phyloP scores from a whole-genome alignment of 2,888 invertebrate genomes.

The Anorthoa munda region DNA sequence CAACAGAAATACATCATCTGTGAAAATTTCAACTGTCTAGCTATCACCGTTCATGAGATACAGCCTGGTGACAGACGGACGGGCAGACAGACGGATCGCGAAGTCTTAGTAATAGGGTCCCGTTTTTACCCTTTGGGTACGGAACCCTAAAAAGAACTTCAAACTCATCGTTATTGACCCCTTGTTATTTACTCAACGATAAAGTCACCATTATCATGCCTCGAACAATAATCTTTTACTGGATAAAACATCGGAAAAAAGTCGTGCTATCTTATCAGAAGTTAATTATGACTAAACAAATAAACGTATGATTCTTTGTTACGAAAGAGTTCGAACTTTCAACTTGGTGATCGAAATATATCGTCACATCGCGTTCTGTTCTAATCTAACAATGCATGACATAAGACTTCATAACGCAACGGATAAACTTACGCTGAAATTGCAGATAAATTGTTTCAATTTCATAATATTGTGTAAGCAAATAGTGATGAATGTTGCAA shows the following conservation, averaged over 20 bases:
- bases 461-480: constrained; percentile 65
- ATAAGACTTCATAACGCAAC: constrained; percentile 33
- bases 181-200: constrained; percentile 37
- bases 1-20: no score
- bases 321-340: neutral
- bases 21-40: no score
- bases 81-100: no score
- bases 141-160: constrained; percentile 22
- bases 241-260: constrained; percentile 40
- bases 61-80: no score
- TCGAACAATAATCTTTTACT: constrained; percentile 40
- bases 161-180: constrained; percentile 45
- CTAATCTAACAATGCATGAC: constrained; percentile 21
- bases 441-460: constrained; percentile 58
- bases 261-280: constrained; percentile 52
- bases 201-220: constrained; percentile 43
- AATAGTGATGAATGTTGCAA: constrained; percentile 56
- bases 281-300: constrained; percentile 36
- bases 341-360: constrained; percentile 11
- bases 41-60: no score
- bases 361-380: constrained; percentile 19
- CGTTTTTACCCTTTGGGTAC: no score
- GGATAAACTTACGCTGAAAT: constrained; percentile 44
- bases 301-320: neutral
- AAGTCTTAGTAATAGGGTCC: no score